These are phyloP conservation scores for Beroe ovata DNA, from an alignment of 37 sponge, comb jelly and placozoan species.

Conservation along the genomic window DNA sequence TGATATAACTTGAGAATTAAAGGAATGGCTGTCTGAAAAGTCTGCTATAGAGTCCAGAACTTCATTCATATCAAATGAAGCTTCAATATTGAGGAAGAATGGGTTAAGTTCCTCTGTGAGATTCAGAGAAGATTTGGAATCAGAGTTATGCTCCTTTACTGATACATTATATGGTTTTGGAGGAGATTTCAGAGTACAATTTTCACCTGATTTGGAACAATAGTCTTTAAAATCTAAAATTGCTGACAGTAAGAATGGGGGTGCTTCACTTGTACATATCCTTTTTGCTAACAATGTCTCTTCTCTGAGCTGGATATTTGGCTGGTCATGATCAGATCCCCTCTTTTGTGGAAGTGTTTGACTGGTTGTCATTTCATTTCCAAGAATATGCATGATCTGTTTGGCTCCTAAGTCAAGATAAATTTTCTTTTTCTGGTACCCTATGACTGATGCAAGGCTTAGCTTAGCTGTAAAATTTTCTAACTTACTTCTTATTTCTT, in stretches of 20 bases:
- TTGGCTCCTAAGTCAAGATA: background rate
- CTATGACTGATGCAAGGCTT: background rate
- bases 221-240: background rate
- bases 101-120: background rate
- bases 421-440: slow-evolving; percentile 15
- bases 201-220: background rate
- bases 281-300: background rate
- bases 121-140: too few relatives aligned
- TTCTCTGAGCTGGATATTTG: too few relatives aligned
- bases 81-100: background rate
- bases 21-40: background rate
- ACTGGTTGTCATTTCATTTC: background rate
- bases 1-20: background rate
- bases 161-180: background rate
- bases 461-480: background rate
- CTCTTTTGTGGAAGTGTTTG: background rate
- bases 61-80: background rate
- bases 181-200: background rate
- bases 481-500: background rate
- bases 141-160: background rate
- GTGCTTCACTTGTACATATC: background rate
- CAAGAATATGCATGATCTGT: background rate
- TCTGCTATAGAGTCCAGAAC: background rate
- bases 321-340: background rate
- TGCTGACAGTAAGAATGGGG: background rate